Conservation (phyloP, 1,140 invertebrate species). For the Tribolium castaneum region DNA sequence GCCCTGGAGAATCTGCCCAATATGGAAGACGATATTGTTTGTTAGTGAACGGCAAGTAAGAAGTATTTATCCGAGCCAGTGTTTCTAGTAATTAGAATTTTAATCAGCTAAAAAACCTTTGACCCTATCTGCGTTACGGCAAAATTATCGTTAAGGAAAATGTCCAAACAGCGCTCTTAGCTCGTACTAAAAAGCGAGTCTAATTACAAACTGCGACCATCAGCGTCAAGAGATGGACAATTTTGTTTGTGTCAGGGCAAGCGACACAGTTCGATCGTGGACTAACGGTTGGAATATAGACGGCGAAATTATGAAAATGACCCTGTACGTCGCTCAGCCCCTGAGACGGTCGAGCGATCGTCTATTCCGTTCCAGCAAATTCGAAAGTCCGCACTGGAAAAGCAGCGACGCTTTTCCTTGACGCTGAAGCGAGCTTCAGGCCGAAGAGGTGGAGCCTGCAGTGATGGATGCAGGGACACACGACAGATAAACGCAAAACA, state of each 20-base stretch:
- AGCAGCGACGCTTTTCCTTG: background rate
- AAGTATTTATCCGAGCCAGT: background rate
- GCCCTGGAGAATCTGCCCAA: no score
- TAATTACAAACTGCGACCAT: conserved; percentile 20
- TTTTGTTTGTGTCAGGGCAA: conserved; percentile 39
- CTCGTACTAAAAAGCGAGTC: background rate
- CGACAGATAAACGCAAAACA: conserved; percentile 63
- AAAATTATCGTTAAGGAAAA: background rate
- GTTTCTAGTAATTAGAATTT: background rate
- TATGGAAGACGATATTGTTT: no score
- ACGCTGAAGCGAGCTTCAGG: conserved; percentile 20
- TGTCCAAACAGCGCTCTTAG: background rate
- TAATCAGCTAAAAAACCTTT: background rate
- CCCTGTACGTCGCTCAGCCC: conserved; percentile 39
- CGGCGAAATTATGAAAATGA: conserved; percentile 41
- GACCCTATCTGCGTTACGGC: background rate
- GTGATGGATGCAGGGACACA: conserved; percentile 59
- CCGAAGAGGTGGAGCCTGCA: conserved; percentile 54
- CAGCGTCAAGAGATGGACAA: conserved; percentile 37
- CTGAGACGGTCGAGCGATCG: conserved; percentile 39
- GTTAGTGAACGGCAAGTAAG: background rate
- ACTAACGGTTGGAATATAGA: conserved; percentile 41
- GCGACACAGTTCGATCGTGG: conserved; percentile 38
- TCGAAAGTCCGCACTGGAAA: background rate
- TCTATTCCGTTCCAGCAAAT: conserved; percentile 30